Percentiles rank a stretch among this genome's conserved stretches.
Evolutionary conservation across 35 echinoderm and acorn worm genomes (phyloP).

Genomic region (Nesometra sesokonis): DNA sequence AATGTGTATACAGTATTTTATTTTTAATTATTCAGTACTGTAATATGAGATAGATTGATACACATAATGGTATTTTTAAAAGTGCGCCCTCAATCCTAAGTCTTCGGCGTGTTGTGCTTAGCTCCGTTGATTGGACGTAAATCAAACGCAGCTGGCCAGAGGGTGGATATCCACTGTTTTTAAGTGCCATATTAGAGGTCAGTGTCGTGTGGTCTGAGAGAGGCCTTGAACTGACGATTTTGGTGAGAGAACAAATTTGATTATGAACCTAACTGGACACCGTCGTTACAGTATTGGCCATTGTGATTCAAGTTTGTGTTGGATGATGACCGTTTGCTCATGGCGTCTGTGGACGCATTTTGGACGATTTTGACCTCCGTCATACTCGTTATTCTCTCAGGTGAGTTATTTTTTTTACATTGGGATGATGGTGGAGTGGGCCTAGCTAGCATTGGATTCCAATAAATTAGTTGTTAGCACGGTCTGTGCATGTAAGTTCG

Average conservation of each 20-base stretch:
- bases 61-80: no score
- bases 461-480: no score
- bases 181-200: neutral
- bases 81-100: neutral
- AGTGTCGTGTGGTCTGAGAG: neutral
- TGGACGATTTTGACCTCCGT: neutral
- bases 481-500: no score
- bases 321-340: neutral
- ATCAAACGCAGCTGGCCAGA: neutral
- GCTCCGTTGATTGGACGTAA: neutral
- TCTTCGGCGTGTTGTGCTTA: neutral
- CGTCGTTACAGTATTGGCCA: neutral
- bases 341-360: neutral
- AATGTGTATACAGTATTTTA: no score
- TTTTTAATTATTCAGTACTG: no score
- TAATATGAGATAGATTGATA: no score
- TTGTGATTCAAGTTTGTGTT: neutral
- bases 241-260: neutral
- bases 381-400: neutral
- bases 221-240: neutral
- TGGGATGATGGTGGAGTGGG: neutral
- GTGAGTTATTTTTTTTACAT: neutral
- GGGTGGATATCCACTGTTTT: neutral
- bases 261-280: neutral
- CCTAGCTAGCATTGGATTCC: no score